phyloP scores from a whole-genome alignment of 2,888 invertebrate genomes.

The Orthosia gracilis region DNA sequence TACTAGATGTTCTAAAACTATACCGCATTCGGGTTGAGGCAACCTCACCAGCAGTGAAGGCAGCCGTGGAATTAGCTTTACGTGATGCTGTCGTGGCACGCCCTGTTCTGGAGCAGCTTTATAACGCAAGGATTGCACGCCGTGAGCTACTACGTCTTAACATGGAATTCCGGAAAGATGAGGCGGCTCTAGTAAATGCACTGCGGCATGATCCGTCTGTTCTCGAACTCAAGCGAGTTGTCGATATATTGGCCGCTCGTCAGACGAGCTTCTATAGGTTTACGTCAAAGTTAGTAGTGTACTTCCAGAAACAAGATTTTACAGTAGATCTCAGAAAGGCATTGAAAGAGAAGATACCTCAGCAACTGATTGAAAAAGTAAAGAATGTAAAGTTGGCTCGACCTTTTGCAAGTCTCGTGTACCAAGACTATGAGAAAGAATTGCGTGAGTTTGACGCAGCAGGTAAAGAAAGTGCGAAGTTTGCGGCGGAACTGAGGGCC shows the following conservation, averaged over 20 bases:
- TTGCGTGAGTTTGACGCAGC: constrained; percentile 56
- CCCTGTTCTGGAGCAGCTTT: constrained; percentile 32
- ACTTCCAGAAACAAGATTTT: constrained; percentile 78
- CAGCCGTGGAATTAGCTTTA: constrained; percentile 65
- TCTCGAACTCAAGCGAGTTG: constrained; percentile 37
- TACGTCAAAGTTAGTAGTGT: constrained; percentile 72
- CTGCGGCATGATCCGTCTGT: constrained; percentile 47
- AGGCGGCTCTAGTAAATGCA: constrained; percentile 43
- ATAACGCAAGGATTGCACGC: constrained; percentile 42
- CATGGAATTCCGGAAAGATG: constrained; percentile 42
- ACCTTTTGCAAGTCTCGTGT: constrained; percentile 56
- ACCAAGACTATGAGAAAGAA: constrained; percentile 44
- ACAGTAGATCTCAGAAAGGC: constrained; percentile 64
- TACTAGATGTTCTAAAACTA: constrained; percentile 71
- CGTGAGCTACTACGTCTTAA: constrained; percentile 43
- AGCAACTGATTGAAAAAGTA: constrained; percentile 28
- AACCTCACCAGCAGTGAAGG: constrained; percentile 68
- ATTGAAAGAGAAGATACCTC: constrained; percentile 38
- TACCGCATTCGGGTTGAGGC: constrained; percentile 69
- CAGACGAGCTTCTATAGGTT: constrained; percentile 71
- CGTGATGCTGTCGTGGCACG: constrained; percentile 59
- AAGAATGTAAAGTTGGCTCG: constrained; percentile 53
- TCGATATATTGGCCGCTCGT: constrained; percentile 59
- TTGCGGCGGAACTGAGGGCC: constrained; percentile 73
- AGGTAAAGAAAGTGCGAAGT: constrained; percentile 47